A percentile compares a stretch with the other conserved stretches of the same genome.
phyloP scores from a whole-genome alignment of 2,888 invertebrate species.

The Eupithecia subumbrata region DNA sequence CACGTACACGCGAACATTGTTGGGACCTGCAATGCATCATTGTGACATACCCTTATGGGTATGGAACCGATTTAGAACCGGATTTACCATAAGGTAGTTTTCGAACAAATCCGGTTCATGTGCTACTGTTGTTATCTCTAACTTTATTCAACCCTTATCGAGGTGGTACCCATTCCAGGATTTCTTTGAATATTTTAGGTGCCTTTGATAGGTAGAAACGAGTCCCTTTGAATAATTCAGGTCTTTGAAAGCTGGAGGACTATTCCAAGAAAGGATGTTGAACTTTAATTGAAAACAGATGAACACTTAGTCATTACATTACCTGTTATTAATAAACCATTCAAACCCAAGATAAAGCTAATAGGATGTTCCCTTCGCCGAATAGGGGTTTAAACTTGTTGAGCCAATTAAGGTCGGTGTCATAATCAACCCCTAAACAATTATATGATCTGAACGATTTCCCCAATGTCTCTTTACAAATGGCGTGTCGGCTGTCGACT shows the following conservation, averaged over 20 bases:
- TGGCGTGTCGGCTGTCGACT: slow-evolving; percentile 65
- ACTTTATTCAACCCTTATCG: slow-evolving; percentile 12
- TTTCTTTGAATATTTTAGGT: slow-evolving; percentile 8
- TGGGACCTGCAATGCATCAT: slow-evolving; percentile 73
- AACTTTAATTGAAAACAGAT: neutral
- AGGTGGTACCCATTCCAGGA: slow-evolving; percentile 6
- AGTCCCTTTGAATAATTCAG: neutral
- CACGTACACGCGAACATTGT: slow-evolving; percentile 62
- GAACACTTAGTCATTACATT: neutral
- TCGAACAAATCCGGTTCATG: slow-evolving; percentile 39
- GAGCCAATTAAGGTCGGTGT: slow-evolving; percentile 75
- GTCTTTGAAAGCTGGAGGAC: neutral
- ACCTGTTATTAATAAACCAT: neutral
- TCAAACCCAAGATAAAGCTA: slow-evolving; percentile 49
- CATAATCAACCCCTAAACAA: slow-evolving; percentile 75
- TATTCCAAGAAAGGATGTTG: neutral
- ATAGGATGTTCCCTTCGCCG: slow-evolving; percentile 57
- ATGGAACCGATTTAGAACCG: too few species aligned
- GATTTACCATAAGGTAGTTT: slow-evolving; percentile 24
- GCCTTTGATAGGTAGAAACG: neutral
- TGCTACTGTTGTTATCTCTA: slow-evolving; percentile 17
- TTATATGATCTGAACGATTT: slow-evolving; percentile 68
- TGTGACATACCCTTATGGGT: slow-evolving; percentile 54
- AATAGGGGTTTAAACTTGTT: slow-evolving; percentile 73
- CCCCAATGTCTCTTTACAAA: slow-evolving; percentile 68